Conservation (phyloP, 2,888 invertebrate genomes). For the Latrodectus elegans region DNA sequence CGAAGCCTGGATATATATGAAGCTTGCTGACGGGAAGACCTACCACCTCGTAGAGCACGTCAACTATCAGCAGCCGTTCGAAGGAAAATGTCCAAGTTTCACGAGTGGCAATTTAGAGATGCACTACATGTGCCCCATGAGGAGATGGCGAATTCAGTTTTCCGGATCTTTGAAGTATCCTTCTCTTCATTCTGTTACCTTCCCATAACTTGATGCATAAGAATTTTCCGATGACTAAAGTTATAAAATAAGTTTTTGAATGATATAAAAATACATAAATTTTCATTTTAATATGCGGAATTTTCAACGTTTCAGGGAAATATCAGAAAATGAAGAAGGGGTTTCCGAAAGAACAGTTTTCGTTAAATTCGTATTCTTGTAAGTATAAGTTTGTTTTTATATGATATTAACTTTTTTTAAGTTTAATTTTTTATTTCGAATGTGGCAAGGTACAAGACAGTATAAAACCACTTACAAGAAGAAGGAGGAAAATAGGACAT, state of each 20-base stretch:
- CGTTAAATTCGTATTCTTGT: conserved; percentile 23
- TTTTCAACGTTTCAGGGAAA: conserved; percentile 1
- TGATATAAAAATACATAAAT: too few relatives aligned
- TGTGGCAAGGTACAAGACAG: too few relatives aligned
- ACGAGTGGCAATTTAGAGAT: conserved; percentile 39
- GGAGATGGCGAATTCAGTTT: conserved; percentile 48
- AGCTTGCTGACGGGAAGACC: conserved; percentile 33
- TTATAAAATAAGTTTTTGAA: too few relatives aligned
- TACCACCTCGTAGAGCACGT: conserved; percentile 22
- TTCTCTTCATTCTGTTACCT: too few relatives aligned
- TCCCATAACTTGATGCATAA: too few relatives aligned
- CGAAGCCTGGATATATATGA: conserved; percentile 52
- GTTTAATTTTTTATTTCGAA: too few relatives aligned
- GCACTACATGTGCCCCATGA: conserved; percentile 36
- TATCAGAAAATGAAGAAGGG: background rate
- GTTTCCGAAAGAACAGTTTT: background rate
- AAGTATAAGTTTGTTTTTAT: background rate
- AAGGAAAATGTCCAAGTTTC: conserved; percentile 17
- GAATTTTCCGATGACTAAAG: too few relatives aligned
- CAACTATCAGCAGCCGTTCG: conserved; percentile 16
- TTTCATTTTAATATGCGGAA: too few relatives aligned
- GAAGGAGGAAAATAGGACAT: too few relatives aligned
- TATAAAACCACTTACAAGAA: too few relatives aligned
- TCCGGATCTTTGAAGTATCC: conserved; percentile 47
- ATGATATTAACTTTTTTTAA: too few relatives aligned